Evolutionary conservation across 2,888 invertebrate species (phyloP).

Genomic region (Oscheius sp.): DNA sequence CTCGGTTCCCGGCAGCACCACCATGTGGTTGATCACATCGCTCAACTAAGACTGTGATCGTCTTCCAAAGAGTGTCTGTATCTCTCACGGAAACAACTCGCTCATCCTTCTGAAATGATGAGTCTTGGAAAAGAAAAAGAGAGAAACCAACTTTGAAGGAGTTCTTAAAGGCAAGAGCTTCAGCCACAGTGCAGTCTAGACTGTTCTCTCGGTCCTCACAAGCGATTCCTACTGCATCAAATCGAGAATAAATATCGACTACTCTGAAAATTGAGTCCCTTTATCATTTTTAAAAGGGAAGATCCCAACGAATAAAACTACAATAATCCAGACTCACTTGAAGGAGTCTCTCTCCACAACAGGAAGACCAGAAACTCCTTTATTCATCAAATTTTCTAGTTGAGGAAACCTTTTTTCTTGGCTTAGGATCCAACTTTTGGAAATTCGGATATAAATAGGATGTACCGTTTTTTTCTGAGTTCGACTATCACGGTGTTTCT

Average conservation of each 20-base stretch:
- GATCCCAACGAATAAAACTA: no score
- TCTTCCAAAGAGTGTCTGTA: slow-evolving; percentile 56
- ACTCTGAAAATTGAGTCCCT: no score
- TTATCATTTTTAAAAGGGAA: no score
- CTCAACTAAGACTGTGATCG: slow-evolving; percentile 57
- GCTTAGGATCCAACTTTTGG: no score
- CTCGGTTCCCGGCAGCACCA: slow-evolving; percentile 48
- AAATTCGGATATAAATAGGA: no score
- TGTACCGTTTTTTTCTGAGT: no score
- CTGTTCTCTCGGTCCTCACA: slow-evolving; percentile 72
- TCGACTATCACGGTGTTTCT: no score
- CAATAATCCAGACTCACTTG: slow-evolving; percentile 48
- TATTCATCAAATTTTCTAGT: slow-evolving; percentile 92
- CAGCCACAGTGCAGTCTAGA: slow-evolving; percentile 71
- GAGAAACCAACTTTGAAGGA: slow-evolving; percentile 8
- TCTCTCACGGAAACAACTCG: slow-evolving; percentile 55
- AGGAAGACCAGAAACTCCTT: slow-evolving; percentile 78
- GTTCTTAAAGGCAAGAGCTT: slow-evolving; percentile 71
- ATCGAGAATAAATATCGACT: slow-evolving; percentile 97
- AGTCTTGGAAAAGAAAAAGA: not conserved
- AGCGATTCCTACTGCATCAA: slow-evolving; percentile 86
- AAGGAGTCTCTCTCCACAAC: slow-evolving; percentile 53
- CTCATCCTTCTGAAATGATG: slow-evolving; percentile 28
- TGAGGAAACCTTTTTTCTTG: no score
- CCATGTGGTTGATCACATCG: slow-evolving; percentile 59